A percentile compares a stretch with the other conserved stretches of the same genome.
Evolutionary conservation across 2,888 invertebrate genomes (phyloP).

Genomic region (Sphaerophoria rueppellii): DNA sequence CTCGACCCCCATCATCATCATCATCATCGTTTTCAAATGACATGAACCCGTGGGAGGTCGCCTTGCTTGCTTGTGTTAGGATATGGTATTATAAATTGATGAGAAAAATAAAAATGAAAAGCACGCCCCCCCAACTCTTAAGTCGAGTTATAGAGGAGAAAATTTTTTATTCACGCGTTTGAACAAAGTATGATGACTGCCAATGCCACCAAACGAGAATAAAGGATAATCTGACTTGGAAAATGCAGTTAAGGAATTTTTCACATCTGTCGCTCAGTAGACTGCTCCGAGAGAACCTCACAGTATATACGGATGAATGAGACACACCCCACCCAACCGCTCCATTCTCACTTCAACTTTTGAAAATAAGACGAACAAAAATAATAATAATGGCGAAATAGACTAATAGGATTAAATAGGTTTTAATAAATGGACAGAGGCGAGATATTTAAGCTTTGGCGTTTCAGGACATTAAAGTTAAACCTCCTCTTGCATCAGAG

Average conservation of each 20-base stretch:
- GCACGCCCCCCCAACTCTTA: conserved; percentile 36
- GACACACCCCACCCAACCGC: background rate
- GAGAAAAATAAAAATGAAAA: conserved; percentile 63
- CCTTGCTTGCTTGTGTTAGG: background rate
- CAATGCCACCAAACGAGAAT: conserved; percentile 3
- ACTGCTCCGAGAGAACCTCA: background rate
- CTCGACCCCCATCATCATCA: conserved; percentile 19
- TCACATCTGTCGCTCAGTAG: conserved; percentile 58
- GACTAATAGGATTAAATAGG: conserved; percentile 51
- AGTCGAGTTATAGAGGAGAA: conserved; percentile 2
- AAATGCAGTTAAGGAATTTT: conserved; percentile 66
- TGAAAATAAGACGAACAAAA: background rate
- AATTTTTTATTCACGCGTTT: conserved; percentile 47
- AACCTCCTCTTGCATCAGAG: background rate
- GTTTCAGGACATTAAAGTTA: conserved; percentile 31
- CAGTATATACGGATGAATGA: background rate
- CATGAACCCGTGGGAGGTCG: conserved; percentile 9
- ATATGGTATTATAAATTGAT: conserved; percentile 51
- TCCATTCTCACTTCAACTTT: background rate
- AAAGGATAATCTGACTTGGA: conserved; percentile 57
- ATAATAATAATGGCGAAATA: conserved; percentile 7
- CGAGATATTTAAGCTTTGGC: conserved; percentile 49
- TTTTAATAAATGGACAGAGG: conserved; percentile 59
- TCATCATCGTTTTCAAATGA: conserved; percentile 24
- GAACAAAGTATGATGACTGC: conserved; percentile 14